phyloP scores from a whole-genome alignment of 1,140 invertebrate species.

The Brachionus koreanus region DNA sequence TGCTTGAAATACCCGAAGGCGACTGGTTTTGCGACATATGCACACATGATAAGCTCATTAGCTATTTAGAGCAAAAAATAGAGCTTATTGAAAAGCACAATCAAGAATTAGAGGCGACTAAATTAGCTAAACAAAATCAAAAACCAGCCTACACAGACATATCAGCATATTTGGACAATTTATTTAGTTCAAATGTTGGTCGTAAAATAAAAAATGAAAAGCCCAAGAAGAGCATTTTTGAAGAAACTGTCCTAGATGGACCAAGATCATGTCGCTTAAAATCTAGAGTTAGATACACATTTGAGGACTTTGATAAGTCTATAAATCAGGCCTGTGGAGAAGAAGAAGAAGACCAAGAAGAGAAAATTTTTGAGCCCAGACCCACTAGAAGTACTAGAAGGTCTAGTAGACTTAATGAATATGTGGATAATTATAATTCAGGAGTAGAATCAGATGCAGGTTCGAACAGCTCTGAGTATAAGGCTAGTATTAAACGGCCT shows the following conservation, averaged over 20 bases:
- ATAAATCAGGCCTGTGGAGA: constrained; percentile 7
- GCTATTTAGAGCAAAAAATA: background rate
- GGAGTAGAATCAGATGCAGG: background rate
- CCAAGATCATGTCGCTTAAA: constrained; percentile 3
- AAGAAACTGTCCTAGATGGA: background rate
- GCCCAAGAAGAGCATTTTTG: constrained; percentile 18
- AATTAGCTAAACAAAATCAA: background rate
- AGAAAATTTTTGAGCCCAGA: background rate
- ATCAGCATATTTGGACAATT: constrained; percentile 3
- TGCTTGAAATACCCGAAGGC: constrained; percentile 87
- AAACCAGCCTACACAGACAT: background rate
- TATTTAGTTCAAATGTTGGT: background rate
- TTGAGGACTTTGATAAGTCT: constrained; percentile 13
- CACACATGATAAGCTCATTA: constrained; percentile 57
- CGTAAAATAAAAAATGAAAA: background rate
- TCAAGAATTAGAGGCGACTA: background rate
- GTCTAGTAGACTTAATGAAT: background rate
- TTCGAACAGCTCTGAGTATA: background rate
- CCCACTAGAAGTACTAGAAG: background rate
- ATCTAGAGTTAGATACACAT: constrained; percentile 9
- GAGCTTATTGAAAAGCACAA: background rate
- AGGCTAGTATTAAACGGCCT: background rate
- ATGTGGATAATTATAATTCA: background rate
- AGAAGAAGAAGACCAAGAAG: background rate
- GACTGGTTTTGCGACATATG: constrained; percentile 95